These are phyloP conservation scores for Ptychodera flava DNA, from an alignment of 35 echinoderm and acorn worm species.

Conservation along the genomic window DNA sequence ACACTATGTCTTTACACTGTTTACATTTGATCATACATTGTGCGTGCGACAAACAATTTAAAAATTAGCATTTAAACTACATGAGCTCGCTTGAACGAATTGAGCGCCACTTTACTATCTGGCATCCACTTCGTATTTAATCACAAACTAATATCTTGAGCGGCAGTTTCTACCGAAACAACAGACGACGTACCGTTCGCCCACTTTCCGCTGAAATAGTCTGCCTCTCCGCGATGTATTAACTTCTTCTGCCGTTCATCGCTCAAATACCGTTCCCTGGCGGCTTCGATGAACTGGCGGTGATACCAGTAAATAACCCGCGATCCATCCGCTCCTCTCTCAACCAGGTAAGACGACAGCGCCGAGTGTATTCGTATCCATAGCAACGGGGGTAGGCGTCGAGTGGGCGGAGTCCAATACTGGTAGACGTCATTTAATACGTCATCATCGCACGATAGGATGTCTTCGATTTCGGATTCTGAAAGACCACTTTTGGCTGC, in stretches of 20 bases:
- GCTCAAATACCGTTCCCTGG: neutral
- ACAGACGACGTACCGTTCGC: neutral
- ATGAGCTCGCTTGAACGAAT: too few species aligned
- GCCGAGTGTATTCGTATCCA: neutral
- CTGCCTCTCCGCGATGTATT: neutral
- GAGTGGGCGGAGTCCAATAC: neutral
- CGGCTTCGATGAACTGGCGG: neutral
- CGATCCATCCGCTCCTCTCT: neutral
- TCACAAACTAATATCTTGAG: too few species aligned
- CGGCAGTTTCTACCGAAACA: too few species aligned
- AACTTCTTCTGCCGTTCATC: neutral
- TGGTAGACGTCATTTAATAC: neutral
- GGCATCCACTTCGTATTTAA: too few species aligned
- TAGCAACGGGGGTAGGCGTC: neutral
- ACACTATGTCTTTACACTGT: too few species aligned
- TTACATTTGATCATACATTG: too few species aligned
- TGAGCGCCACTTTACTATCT: too few species aligned
- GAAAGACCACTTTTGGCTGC: neutral
- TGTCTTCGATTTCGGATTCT: neutral
- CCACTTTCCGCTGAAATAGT: neutral
- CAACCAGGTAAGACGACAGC: neutral
- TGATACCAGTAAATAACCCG: neutral
- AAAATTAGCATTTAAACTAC: too few species aligned
- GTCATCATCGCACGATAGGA: neutral
- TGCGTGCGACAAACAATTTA: too few species aligned